Evolutionary conservation across 2,113 vertebrate genomes (phyloP).

Genomic region (Indri indri): DNA sequence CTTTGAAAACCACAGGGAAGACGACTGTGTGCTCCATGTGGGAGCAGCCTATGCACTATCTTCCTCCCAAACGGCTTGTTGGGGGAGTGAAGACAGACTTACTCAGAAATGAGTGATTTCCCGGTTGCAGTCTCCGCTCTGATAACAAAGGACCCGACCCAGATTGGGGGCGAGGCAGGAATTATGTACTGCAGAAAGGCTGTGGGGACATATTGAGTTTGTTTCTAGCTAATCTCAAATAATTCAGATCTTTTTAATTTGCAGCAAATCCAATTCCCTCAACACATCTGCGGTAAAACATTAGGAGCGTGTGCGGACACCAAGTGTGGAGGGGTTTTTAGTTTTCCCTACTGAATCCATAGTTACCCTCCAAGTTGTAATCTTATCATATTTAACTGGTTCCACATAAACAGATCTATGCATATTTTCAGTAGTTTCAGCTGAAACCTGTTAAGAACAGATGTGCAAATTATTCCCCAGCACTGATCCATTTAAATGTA

Average conservation of each 20-base stretch:
- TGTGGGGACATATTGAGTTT: slow-evolving; percentile 61
- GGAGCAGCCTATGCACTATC: not conserved
- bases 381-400: slow-evolving; percentile 78
- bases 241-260: slow-evolving; percentile 58
- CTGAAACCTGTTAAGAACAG: slow-evolving; percentile 83
- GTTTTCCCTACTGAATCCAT: slow-evolving; percentile 52
- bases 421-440: slow-evolving; percentile 80
- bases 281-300: slow-evolving; percentile 52
- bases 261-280: slow-evolving; percentile 51
- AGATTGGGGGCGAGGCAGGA: not conserved
- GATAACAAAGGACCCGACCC: not conserved
- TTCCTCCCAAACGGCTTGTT: not conserved
- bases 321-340: not conserved
- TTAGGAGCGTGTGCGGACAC: not conserved
- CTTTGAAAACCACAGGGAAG: not conserved
- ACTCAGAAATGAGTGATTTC: not conserved
- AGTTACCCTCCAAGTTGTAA: slow-evolving; percentile 74
- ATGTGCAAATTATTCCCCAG: slow-evolving; percentile 65
- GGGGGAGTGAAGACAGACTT: not conserved
- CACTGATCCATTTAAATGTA: slow-evolving; percentile 53
- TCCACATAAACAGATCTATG: slow-evolving; percentile 78
- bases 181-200: not conserved
- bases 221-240: slow-evolving; percentile 67
- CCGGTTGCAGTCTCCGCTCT: not conserved
- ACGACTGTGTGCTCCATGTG: not conserved